Conservation (phyloP, 2,888 invertebrate genomes). For the Tubulanus polymorphus region DNA sequence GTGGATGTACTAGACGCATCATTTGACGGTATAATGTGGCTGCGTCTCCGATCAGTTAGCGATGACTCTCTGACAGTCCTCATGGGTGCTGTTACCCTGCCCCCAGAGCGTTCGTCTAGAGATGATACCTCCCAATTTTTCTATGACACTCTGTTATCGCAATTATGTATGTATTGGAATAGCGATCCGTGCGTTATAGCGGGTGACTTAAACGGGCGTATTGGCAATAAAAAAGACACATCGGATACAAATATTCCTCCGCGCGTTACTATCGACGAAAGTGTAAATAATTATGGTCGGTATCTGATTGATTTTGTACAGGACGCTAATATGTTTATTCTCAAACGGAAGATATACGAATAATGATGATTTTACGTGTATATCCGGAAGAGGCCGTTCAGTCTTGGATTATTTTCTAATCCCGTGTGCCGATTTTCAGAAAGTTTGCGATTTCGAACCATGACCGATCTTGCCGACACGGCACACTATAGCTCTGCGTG, state of each 20-base stretch:
- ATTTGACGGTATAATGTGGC: constrained; percentile 5
- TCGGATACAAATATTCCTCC: background rate
- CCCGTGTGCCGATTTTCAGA: background rate
- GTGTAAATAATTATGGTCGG: background rate
- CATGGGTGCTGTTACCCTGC: constrained; percentile 7
- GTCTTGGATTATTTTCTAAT: background rate
- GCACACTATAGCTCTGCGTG: background rate
- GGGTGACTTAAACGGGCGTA: constrained; percentile 8
- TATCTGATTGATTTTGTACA: background rate
- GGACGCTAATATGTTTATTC: background rate
- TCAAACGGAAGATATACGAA: background rate
- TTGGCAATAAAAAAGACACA: constrained; percentile 6
- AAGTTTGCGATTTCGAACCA: background rate
- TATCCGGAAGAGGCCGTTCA: background rate
- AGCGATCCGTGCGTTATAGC: constrained; percentile 2
- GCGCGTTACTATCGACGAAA: background rate
- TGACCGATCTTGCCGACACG: background rate
- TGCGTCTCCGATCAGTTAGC: background rate
- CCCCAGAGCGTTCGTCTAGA: constrained; percentile 2
- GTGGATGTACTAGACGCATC: constrained; percentile 5
- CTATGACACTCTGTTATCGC: constrained; percentile 2
- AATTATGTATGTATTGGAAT: constrained; percentile 8
- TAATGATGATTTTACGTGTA: background rate
- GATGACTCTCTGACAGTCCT: background rate
- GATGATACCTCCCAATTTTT: constrained; percentile 5